phyloP scores from a whole-genome alignment of 2,113 vertebrate genomes.

The Podarcis cretensis region DNA sequence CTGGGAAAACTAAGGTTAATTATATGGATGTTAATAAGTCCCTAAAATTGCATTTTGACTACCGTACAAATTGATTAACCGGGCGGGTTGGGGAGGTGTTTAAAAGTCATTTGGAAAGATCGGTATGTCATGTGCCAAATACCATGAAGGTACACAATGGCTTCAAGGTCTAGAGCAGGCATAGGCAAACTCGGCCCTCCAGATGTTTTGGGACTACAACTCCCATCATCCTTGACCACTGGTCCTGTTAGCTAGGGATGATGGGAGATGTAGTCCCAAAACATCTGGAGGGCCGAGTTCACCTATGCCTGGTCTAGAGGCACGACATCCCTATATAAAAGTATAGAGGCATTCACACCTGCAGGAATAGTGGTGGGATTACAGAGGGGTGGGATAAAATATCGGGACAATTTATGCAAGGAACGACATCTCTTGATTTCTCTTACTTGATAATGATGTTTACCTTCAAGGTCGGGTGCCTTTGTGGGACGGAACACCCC shows the following conservation, averaged over 20 bases:
- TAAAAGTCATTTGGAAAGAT: not conserved
- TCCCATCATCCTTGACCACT: too few relatives aligned
- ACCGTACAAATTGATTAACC: slow-evolving; percentile 16
- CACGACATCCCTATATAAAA: not conserved
- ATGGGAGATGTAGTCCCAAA: too few relatives aligned
- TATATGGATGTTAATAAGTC: slow-evolving; percentile 24
- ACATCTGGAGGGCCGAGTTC: too few relatives aligned
- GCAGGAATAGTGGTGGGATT: not conserved
- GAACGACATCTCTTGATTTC: not conserved
- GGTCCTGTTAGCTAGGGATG: too few relatives aligned
- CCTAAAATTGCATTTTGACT: slow-evolving; percentile 27
- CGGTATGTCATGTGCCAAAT: not conserved
- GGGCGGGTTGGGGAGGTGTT: not conserved
- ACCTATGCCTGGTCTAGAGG: too few relatives aligned
- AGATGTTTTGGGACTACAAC: too few relatives aligned
- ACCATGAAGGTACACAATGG: not conserved
- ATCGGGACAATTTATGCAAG: not conserved
- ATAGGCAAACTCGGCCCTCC: too few relatives aligned
- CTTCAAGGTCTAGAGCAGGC: not conserved
- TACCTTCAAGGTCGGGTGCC: too few relatives aligned
- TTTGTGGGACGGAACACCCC: too few relatives aligned
- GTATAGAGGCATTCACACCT: not conserved
- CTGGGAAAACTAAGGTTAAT: slow-evolving; percentile 27
- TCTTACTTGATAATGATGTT: not conserved
- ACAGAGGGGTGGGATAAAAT: not conserved